Evolutionary conservation across 2,888 invertebrate genomes (phyloP).

Genomic region (Sphinx pinastri): DNA sequence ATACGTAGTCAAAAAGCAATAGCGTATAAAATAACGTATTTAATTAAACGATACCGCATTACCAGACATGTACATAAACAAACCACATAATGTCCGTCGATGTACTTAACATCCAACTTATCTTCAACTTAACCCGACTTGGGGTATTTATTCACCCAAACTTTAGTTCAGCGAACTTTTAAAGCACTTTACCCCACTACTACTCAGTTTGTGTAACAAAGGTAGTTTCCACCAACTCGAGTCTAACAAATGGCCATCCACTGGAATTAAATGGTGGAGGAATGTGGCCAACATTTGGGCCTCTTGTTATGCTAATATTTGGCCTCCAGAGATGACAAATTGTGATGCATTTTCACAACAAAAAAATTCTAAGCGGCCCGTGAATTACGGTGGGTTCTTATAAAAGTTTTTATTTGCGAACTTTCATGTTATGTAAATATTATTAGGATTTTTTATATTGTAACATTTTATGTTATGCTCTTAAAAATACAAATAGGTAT

Average conservation of each 20-base stretch:
- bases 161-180: conserved; percentile 55
- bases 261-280: conserved; percentile 55
- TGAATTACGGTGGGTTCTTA: conserved; percentile 32
- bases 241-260: conserved; percentile 54
- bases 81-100: conserved; percentile 47
- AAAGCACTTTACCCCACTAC: conserved; percentile 50
- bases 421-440: conserved; percentile 9
- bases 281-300: conserved; percentile 46
- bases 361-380: conserved; percentile 22
- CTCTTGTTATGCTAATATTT: conserved; percentile 63
- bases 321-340: conserved; percentile 57
- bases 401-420: conserved; percentile 36
- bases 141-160: conserved; percentile 54
- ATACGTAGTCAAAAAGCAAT: background rate
- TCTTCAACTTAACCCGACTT: conserved; percentile 49
- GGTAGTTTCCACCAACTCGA: conserved; percentile 51
- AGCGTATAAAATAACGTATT: background rate
- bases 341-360: conserved; percentile 47
- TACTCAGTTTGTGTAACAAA: conserved; percentile 58
- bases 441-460: background rate
- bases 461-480: background rate
- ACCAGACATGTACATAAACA: conserved; percentile 39
- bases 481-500: background rate
- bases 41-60: conserved; percentile 26
- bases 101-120: conserved; percentile 42